Evolutionary conservation across 35 echinoderm and acorn worm species (phyloP), one percentile per base, ranked within the genome.

Genomic region (Heliocidaris tuberculata): DNA sequence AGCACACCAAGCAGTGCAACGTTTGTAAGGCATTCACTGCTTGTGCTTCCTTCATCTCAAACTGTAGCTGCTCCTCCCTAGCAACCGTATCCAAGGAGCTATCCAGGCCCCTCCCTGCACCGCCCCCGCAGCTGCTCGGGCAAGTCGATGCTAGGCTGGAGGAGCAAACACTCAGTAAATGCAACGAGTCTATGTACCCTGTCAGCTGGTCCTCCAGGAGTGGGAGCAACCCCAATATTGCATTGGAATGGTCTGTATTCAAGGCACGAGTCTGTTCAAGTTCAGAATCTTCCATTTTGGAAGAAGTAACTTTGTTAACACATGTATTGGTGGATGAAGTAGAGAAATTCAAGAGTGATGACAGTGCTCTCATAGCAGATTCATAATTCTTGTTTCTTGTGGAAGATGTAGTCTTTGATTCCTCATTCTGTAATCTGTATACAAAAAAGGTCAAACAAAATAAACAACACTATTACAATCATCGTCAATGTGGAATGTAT

Each of bases 151-250:
- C 31, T 21, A 95, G 47, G 48, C 86, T 86, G 13, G 86, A 30
- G 29, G 31, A 48, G 78, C 50, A 48, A 49, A 88, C 42, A 31
- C 49, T 94, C 70, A 90, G 8, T 30, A 60, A 92, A 50, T 95
- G 94, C 32, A 94, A 15, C 30, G 47, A 48, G 54, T 97, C 96
- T 48, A 97, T 89, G 50, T 95, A 97, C 0, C 13, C 15, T 31
- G 90, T 85, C 31, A 94, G 85, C 65, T 97, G 96, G 35, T 97
- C 94, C 60, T 97, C 94, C 12, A 97, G 48, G 19, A 95, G 29
- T 48, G 96, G 96, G 12, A 97, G 65, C 47, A 97, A 35, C 71
- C 91, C 94, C 86, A 61, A 85, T 59, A 86, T 93, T 70, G 31
- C 32, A 70, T 29, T 94, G 49, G 56, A 87, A 85, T 30, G 48